Base-by-base conservation (phyloP, 2,888 invertebrate genomes). In the Palloptera scutellata region DNA sequence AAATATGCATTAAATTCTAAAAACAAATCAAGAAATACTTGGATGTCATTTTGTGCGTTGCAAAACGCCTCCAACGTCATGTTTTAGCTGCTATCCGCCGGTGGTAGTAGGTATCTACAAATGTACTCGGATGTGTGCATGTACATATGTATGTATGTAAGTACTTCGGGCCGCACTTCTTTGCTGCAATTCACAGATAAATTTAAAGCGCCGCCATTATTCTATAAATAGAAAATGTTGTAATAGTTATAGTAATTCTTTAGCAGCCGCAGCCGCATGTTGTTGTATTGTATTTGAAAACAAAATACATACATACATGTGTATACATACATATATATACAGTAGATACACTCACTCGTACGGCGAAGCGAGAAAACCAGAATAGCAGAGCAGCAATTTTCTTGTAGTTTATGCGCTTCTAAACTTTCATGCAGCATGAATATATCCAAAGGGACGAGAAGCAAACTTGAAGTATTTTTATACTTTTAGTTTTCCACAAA, bases 201-300 rank as follows among this genome's bases (percentile, higher is more conserved):
- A 61, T 52, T 52, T 52, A 43, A 41, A 61, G 51, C 61, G 52
- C 55, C 63, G 30, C 48, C 30, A 15, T 11, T 61, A 15, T 51
- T 41, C 64, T 64, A 64, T 55, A 58, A 64, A 64, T 64, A 64
- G 64, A 57, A 17, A 64, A 64, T 64, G 64, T 42, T 64, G 64
- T 64, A 64, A 64, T 64, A 43, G 58, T 17, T 58, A 51, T 12
- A 64, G 64, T 52, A 64, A 64, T 40, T 57, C 48, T 48, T 58
- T 57, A 30, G 30, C 48, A 55, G 40, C 10, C 13, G 48, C n/a
- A 15, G 41, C n/a, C 13, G 30, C 48, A n/a, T 9, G 30, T 20
- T 51, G 13, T 45, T 15, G 30, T 30, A 15, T 30, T 30, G 20
- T 40, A 40, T 30, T 30, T 30, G 30, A 30, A 30, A 30, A 30